Base-by-base conservation (phyloP, 2,797 vertebrate genomes). In the Nannoperca australis region DNA sequence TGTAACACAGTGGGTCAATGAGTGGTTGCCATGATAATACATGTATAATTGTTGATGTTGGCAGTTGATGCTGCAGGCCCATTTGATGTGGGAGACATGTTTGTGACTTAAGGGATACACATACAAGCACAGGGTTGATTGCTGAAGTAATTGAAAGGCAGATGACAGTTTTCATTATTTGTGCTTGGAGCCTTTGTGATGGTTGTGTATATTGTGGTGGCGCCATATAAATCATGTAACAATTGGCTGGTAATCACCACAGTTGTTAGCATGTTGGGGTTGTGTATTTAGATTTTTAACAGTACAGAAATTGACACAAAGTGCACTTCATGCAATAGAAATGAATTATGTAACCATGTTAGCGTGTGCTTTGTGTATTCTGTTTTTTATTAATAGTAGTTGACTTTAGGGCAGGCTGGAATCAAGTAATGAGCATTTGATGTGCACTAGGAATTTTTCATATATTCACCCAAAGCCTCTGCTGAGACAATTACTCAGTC, bases 91-190 rank as follows among this genome's bases (percentile, higher is more conserved):
- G 74, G 73, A 90, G 87, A 90, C 86, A 84, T 88, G 82, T 81
- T 79, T 81, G 78, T 80, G 79, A 84, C 78, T 82, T 83, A 55
- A 47, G 44, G 72, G 27, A 32, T 24, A 84, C n/a, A 67, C 3
- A 74, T 18, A 85, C 12, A 61, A 32, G 47, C 10, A 81, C 42
- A 64, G 54, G 73, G 72, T 58, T 83, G 85, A 88, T 81, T 89
- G 89, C 86, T 85, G 83, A 91, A 88, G 79, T 89, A 91, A 92
- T 89, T 89, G 89, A 92, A 91, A 88, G 74, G 75, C 73, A 76
- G 79, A 82, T 90, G 85, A 86, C 85, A 83, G 51, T 72, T 88
- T 93, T 88, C 80, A 92, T 93, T 90, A 92, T 92, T 93, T 86
- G 93, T 92, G 76, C 75, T 66, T 85, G 73, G 61, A 82, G 83